Percentiles rank a stretch among this genome's conserved stretches.
Evolutionary conservation across 2,888 invertebrate species (phyloP).

Genomic region (Parnassius orleans): DNA sequence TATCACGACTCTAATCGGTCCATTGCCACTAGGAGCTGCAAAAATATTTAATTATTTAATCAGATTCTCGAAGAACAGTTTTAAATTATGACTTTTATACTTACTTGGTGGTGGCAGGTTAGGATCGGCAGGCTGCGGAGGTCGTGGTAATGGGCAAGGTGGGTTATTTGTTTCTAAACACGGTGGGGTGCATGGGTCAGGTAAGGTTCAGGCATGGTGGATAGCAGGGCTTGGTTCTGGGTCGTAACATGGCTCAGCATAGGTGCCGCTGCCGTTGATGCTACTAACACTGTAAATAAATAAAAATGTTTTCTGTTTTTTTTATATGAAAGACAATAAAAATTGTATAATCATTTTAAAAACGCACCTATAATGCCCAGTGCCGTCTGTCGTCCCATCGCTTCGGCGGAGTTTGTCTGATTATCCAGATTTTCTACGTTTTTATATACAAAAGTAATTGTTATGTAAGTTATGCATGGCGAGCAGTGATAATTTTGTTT

Average conservation of each 20-base stretch:
- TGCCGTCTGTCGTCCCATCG: too few relatives aligned
- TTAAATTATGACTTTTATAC: conserved; percentile 26
- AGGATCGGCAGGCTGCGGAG: conserved; percentile 34
- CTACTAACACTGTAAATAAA: conserved; percentile 49
- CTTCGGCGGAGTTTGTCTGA: too few relatives aligned
- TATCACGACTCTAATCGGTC: too few relatives aligned
- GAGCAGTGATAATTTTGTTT: too few relatives aligned
- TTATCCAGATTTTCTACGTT: too few relatives aligned
- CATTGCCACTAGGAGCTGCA: conserved; percentile 50
- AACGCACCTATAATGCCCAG: conserved; percentile 47
- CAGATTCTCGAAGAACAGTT: not conserved
- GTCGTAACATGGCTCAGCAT: conserved; percentile 7
- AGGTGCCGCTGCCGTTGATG: conserved; percentile 21
- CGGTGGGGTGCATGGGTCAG: conserved; percentile 30
- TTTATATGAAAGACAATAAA: not conserved
- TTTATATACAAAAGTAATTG: too few relatives aligned
- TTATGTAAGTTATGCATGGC: too few relatives aligned
- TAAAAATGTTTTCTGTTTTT: too few relatives aligned
- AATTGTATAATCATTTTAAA: too few relatives aligned
- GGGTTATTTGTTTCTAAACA: conserved; percentile 32
- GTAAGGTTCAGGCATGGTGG: conserved; percentile 29
- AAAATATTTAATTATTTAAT: conserved; percentile 17
- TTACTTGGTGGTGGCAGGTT: conserved; percentile 39
- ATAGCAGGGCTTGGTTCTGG: conserved; percentile 11
- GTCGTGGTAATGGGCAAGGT: conserved; percentile 29